These are phyloP conservation scores for Acromyrmex heyeri DNA, from an alignment of 1,140 invertebrate genomes.

Conservation along the genomic window DNA sequence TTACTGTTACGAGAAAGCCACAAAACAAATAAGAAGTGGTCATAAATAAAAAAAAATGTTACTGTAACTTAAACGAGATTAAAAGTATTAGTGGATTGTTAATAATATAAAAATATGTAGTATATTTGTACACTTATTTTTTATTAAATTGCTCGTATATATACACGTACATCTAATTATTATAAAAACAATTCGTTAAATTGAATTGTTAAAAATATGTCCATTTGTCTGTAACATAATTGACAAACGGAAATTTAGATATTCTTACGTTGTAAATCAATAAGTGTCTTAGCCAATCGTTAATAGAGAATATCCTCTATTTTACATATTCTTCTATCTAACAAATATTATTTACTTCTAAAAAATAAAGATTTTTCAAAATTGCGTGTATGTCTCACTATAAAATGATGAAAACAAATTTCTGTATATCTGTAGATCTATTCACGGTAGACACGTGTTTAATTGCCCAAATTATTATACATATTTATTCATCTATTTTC, in stretches of 20 bases:
- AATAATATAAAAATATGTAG: slow-evolving; percentile 26
- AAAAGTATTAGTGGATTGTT: slow-evolving; percentile 8
- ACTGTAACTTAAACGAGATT: background rate
- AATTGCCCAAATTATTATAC: background rate
- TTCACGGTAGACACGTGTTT: background rate
- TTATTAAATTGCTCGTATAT: slow-evolving; percentile 58
- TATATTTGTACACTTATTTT: slow-evolving; percentile 54
- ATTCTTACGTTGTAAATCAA: slow-evolving; percentile 40
- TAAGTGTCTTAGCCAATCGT: slow-evolving; percentile 13
- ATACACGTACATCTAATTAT: slow-evolving; percentile 40
- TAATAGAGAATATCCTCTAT: slow-evolving; percentile 19
- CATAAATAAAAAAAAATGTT: background rate
- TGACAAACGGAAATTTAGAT: slow-evolving; percentile 17
- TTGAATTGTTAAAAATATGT: slow-evolving; percentile 35
- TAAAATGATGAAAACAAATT: slow-evolving; percentile 34
- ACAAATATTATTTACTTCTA: background rate
- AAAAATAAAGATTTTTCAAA: slow-evolving; percentile 6
- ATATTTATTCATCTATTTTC: slow-evolving; percentile 25
- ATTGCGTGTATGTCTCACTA: background rate
- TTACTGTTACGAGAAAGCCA: background rate
- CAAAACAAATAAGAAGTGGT: background rate
- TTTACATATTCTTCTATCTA: background rate
- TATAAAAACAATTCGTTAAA: slow-evolving; percentile 58
- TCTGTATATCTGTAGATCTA: background rate
- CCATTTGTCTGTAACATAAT: slow-evolving; percentile 34